Evolutionary conservation across 2,888 invertebrate species (phyloP).

Genomic region (Drosophila paranaensis): DNA sequence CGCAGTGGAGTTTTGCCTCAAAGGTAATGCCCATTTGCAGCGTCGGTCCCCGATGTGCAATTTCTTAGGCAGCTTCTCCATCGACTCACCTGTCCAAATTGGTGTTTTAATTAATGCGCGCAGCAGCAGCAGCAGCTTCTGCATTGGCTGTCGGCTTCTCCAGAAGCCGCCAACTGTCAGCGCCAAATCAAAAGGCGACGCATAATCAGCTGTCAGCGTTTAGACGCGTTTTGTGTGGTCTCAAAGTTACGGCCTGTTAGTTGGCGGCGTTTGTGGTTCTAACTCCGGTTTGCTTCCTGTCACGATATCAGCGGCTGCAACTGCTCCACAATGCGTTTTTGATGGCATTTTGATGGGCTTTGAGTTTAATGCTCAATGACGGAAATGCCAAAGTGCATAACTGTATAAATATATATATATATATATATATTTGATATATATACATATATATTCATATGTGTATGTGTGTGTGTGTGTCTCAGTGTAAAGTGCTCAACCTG

Average conservation of each 20-base stretch:
- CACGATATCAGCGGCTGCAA: slow-evolving; percentile 9
- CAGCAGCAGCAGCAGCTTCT: background rate
- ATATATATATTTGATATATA: background rate
- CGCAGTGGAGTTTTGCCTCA: slow-evolving; percentile 40
- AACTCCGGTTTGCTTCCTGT: slow-evolving; percentile 25
- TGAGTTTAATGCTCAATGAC: slow-evolving; percentile 45
- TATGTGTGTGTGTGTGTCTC: slow-evolving; percentile 2
- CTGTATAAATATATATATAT: background rate
- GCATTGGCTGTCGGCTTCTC: slow-evolving; percentile 1
- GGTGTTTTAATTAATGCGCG: slow-evolving; percentile 69
- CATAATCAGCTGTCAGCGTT: slow-evolving; percentile 27
- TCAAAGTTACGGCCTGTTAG: background rate
- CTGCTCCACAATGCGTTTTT: slow-evolving; percentile 37
- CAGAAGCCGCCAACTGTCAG: slow-evolving; percentile 54
- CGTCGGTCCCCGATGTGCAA: slow-evolving; percentile 71
- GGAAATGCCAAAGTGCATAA: slow-evolving; percentile 42
- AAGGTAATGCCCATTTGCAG: slow-evolving; percentile 68
- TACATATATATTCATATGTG: background rate
- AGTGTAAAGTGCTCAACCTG: slow-evolving; percentile 23
- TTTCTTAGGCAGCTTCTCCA: slow-evolving; percentile 31
- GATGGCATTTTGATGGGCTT: slow-evolving; percentile 56
- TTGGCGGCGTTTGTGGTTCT: slow-evolving; percentile 16
- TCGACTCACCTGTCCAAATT: slow-evolving; percentile 27
- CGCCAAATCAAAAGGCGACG: slow-evolving; percentile 27
- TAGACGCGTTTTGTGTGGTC: slow-evolving; percentile 30